These are phyloP conservation scores for Melanostoma mellinum DNA, from an alignment of 2,888 invertebrate species.

Conservation along the genomic window DNA sequence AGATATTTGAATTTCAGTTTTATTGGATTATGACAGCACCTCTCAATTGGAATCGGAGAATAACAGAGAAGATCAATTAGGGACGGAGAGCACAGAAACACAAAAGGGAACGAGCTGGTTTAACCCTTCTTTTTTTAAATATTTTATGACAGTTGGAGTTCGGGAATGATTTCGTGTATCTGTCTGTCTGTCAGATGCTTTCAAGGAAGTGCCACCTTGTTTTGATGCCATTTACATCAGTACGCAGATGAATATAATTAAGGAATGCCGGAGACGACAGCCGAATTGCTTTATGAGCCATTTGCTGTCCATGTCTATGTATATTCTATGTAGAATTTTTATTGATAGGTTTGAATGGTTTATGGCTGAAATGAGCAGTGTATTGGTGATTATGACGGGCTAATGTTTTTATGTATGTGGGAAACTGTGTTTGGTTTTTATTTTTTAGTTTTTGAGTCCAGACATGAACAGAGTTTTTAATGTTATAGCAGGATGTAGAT, in stretches of 20 bases:
- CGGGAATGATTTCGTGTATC: conserved; percentile 25
- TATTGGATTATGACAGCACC: conserved; percentile 69
- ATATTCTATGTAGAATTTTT: conserved; percentile 10
- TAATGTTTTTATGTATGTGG: conserved; percentile 6
- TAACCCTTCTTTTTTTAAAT: conserved; percentile 35
- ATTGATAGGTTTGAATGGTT: conserved; percentile 36
- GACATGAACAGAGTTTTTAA: neutral
- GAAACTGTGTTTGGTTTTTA: conserved; percentile 3
- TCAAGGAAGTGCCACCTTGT: conserved; percentile 65
- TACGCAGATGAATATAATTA: conserved; percentile 28
- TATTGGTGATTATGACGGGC: conserved; percentile 54
- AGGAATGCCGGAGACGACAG: conserved; percentile 28
- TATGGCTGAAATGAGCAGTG: conserved; percentile 58
- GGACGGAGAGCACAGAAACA: conserved; percentile 17
- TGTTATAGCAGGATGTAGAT: no score
- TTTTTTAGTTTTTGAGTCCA: neutral
- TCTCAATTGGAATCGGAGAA: conserved; percentile 50
- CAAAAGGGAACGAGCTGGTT: neutral
- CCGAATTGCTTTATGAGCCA: conserved; percentile 62
- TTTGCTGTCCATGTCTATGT: conserved; percentile 36
- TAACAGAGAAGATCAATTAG: conserved; percentile 63
- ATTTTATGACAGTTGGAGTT: conserved; percentile 54
- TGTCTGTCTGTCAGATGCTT: conserved; percentile 33
- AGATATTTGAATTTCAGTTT: conserved; percentile 57
- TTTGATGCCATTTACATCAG: conserved; percentile 64